Base-by-base conservation (phyloP, 2,797 vertebrate species). In the Myotis vivesi region DNA sequence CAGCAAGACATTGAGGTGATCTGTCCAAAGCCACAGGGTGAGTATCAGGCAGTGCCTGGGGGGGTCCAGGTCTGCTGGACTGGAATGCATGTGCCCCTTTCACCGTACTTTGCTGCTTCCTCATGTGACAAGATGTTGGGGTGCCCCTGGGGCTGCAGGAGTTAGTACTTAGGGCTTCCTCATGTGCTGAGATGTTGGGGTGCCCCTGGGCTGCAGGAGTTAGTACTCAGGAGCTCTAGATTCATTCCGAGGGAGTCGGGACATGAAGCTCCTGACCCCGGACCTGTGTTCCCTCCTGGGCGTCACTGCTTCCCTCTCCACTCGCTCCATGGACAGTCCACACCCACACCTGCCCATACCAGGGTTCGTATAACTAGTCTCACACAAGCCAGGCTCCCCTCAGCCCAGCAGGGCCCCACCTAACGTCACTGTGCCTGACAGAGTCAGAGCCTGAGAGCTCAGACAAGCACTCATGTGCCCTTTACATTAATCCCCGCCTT, bases 51-150 rank as follows among this genome's bases (percentile, higher is more conserved):
- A 3, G 1, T 3, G 19, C 12, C 9, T 57, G 69, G 13, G 0
- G 9, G 68, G 16, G 30, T 10, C 6, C 72, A 17, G 23, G 7
- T 49, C 57, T 83, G 55, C 1, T 3, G 30, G 25, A 44, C 4
- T 17, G 15, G 4, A 1, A 15, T 0, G 16, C 13, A 2, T 19
- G 12, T 25, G 13, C 0, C 38, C 3, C 0, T 44, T 59, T 66
- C 72, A 2, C 12, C 19, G 38, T 17, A 6, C 12, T 16, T 17
- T 17, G 1, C 41, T 59, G 19, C 28, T 57, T 64, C 51, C n/a
- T 62, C 10, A 0, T 46, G 46, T 46, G 46, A 13, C 12, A 3
- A 46, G 46, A 44, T 44, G 10, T 44, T 44, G 44, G 44, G 44
- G 10, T 44, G 3, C 1, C 41, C 8, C 8, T 41, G 5, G 41